Evolutionary conservation across 1,140 invertebrate genomes (phyloP), one percentile per base, ranked within the genome.

Genomic region (Drosophila melanica): DNA sequence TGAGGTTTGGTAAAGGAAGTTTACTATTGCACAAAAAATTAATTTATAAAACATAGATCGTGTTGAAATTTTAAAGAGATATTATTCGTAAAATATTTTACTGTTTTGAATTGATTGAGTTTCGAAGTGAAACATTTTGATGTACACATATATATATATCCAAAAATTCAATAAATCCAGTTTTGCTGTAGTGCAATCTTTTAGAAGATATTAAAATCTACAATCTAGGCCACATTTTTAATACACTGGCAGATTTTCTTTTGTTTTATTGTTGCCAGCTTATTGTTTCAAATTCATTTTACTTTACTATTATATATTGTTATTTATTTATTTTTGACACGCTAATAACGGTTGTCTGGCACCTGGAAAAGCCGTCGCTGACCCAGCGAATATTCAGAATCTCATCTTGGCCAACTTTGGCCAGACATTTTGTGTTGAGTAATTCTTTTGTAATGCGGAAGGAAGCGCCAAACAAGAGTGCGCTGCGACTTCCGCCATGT

Each of bases 401-500:
- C 60, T 50, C 62, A 71, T 41, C 64, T 68, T 60, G 58, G 59
- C 54, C 75, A 78, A 81, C 75, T 86, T 81, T 44, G 45, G 55
- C 63, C 78, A 81, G 78, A 81, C 79, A 87, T 82, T 66, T 66
- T 87, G 71, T 82, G 78, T 87, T 87, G 82, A 87, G 82, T 87
- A 86, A 87, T 86, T 86, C 82, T 82, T 86, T 86, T 86, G 78
- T 87, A 87, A 86, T 76, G 82, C 82, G 82, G 82, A 86, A 87
- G 82, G 82, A 86, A 87, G 79, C 68, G 55, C 71, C 69, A 76
- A 81, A 81, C 71, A 81, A 87, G 81, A 86, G 70, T 51, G 75
- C 70, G 68, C 75, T 55, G 70, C 78, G 64, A 81, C 69, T 81
- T 87, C 71, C 75, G 57, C 55, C 47, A 20, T 27, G 35, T 12